Base-by-base conservation (phyloP, 23 tunicate genomes). In the Ciona savignyi region DNA sequence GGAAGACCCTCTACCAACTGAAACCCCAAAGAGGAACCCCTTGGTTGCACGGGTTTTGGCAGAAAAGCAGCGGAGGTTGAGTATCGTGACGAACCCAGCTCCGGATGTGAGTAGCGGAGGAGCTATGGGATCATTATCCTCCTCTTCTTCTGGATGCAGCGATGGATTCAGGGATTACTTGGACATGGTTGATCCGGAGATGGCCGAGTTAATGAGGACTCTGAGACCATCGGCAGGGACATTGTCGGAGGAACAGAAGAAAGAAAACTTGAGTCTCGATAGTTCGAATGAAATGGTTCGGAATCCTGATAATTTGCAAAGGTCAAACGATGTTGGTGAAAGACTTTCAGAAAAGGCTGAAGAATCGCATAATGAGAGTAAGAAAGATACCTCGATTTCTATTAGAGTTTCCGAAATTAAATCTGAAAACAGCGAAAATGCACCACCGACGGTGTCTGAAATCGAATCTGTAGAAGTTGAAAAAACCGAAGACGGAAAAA, bases 11-110 rank as follows among this genome's bases (percentile, higher is more conserved):
- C 3, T 20, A 25, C 76, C 51, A 70, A 1, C 51, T 3, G 35
- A 32, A 21, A 32, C 33, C 22, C 35, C 49, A 25, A 72, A 72
- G 24, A 49, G 64, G 11, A 72, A 72, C 21, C 51, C 76, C 2
- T 48, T 72, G 34, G 76, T 48, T 23, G 76, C 76, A 4, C 27
- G 61, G 26, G 76, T 72, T 1, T 26, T 72, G 9, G 76, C 76
- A 3, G 76, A 72, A 26, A 72, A 72, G 64, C 76, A 72, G 64
- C 32, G 76, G 2, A 49, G 76, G 24, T 25, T 48, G 9, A 72
- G 76, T 21, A 72, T 51, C 32, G 76, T 32, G 27, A 27, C 27
- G 32, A 24, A 30, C 2, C 31, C 76, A 9, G 76, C 27, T 42
- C 76, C 64, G 29, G 48, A 31, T n/a, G 33, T 33, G 23, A 69